These are phyloP conservation scores for Trisateles emortualis DNA, from an alignment of 2,888 invertebrate species.

Conservation along the genomic window DNA sequence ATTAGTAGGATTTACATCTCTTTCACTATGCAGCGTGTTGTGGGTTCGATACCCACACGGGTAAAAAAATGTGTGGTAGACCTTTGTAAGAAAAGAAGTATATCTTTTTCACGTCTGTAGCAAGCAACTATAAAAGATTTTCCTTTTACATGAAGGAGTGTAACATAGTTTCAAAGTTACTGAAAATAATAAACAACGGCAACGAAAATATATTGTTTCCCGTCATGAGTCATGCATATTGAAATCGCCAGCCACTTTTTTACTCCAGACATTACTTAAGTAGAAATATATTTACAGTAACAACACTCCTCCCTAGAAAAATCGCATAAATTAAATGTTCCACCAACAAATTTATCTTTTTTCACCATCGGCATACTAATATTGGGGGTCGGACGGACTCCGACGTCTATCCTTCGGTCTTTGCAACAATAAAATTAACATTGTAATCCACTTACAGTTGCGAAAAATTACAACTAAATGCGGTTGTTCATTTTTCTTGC, in stretches of 20 bases:
- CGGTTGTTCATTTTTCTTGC: constrained; percentile 42
- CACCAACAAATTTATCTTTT: constrained; percentile 84
- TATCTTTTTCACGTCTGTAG: too few species aligned
- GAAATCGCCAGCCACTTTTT: constrained; percentile 8
- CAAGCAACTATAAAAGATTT: too few species aligned
- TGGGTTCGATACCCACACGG: too few species aligned
- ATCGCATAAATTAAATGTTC: constrained; percentile 82
- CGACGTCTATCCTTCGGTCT: constrained; percentile 68
- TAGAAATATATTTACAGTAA: constrained; percentile 52
- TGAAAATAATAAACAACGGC: neutral
- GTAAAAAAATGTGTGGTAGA: too few species aligned
- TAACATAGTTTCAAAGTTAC: too few species aligned
- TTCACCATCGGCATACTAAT: constrained; percentile 84
- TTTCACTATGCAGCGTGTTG: too few species aligned
- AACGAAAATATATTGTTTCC: neutral
- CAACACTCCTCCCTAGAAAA: constrained; percentile 62
- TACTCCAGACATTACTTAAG: constrained; percentile 30
- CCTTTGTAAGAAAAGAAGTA: too few species aligned
- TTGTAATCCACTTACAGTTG: constrained; percentile 83
- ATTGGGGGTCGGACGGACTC: constrained; percentile 46
- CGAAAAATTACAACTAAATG: constrained; percentile 76
- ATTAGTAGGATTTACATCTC: too few species aligned
- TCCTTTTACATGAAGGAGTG: too few species aligned
- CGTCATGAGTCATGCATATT: constrained; percentile 2
- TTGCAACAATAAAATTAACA: constrained; percentile 85